A percentile compares a stretch with the other conserved stretches of the same genome.
Conservation (phyloP, 92 coral and sea anemone species). For the Nematostella vectensis region DNA sequence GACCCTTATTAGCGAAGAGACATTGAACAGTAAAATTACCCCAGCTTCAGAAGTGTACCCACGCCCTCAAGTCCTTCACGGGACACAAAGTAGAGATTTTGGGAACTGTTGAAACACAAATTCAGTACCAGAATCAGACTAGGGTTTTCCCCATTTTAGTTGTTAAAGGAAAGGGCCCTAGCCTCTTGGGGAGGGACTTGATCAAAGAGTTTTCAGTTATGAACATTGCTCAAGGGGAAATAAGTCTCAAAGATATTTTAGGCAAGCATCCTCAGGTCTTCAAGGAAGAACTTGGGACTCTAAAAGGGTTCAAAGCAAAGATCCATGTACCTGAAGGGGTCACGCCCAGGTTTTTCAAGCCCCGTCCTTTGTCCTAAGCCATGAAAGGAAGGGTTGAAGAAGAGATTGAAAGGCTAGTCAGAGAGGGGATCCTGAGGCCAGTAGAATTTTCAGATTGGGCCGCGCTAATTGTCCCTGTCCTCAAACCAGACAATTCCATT, state of each 20-base stretch:
- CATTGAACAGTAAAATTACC: conserved; percentile 10
- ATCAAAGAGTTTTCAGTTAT: conserved; percentile 19
- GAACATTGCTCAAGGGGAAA: conserved; percentile 6
- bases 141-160: conserved; percentile 8
- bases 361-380: conserved; percentile 22
- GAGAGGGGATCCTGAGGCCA: conserved; percentile 19
- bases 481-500: conserved; percentile 35
- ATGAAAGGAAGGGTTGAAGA: conserved; percentile 5
- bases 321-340: conserved; percentile 21
- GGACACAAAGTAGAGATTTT: conserved; percentile 14
- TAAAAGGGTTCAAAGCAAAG: conserved; percentile 24
- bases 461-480: conserved; percentile 24
- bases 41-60: conserved; percentile 3
- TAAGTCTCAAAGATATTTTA: conserved; percentile 13
- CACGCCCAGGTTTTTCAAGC: conserved; percentile 18
- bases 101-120: conserved; percentile 14
- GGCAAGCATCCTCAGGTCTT: conserved; percentile 3
- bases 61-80: conserved; percentile 20
- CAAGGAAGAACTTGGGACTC: conserved; percentile 22
- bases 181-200: conserved; percentile 31
- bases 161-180: conserved; percentile 6
- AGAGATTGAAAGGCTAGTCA: conserved; percentile 25
- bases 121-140: conserved; percentile 13
- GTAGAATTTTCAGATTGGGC: conserved; percentile 10
- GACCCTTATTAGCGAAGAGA: conserved; percentile 30